Percentiles rank a stretch among this genome's conserved stretches.
phyloP scores from a whole-genome alignment of 2,113 vertebrate genomes.

The Cottus gobio region DNA sequence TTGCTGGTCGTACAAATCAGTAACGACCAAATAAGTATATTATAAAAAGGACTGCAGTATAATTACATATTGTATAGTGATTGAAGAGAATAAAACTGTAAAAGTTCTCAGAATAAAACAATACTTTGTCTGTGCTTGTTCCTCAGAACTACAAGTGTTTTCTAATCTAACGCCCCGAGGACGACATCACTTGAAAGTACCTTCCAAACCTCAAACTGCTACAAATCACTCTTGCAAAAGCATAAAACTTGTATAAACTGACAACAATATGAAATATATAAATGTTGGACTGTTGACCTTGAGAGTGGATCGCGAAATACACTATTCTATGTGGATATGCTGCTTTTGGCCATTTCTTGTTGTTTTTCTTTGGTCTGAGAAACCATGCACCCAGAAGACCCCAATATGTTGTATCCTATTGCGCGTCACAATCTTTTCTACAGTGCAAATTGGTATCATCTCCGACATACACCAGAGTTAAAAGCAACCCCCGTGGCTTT shows the following conservation, averaged over 20 bases:
- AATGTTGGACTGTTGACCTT: background rate
- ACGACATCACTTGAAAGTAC: background rate
- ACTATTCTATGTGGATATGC: background rate
- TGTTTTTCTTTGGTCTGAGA: background rate
- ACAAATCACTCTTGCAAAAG: background rate
- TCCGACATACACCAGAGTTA: slow-evolving; percentile 12
- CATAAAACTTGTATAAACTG: too few relatives aligned
- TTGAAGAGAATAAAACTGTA: background rate
- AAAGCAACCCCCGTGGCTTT: slow-evolving; percentile 12
- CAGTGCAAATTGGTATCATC: background rate
- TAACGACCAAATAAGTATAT: background rate
- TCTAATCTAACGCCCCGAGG: background rate
- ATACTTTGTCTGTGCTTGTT: background rate
- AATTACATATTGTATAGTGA: background rate
- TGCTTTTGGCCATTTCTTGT: background rate
- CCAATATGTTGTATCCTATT: background rate
- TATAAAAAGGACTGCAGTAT: background rate
- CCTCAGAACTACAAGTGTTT: background rate
- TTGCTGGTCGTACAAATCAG: background rate
- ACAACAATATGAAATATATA: background rate
- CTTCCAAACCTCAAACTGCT: background rate
- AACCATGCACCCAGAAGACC: background rate
- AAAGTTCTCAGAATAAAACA: background rate
- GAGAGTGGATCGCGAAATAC: background rate
- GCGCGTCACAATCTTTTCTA: background rate